Evolutionary conservation across 2,797 vertebrate species (phyloP).

Genomic region (Hippocampus kuda): DNA sequence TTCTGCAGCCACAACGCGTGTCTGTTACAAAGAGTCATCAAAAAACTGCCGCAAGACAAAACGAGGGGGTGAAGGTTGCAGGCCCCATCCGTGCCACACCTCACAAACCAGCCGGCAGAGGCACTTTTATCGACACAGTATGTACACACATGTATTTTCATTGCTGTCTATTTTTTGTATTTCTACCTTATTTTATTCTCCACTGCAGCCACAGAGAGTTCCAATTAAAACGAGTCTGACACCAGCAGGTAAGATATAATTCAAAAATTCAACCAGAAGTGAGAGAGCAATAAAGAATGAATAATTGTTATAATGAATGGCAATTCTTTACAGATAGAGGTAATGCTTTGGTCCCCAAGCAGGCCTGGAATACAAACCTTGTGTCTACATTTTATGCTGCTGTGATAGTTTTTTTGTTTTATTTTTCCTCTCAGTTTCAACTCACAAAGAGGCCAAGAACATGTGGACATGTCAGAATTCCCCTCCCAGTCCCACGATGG

Average conservation of each 20-base stretch:
- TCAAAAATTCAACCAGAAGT: background rate
- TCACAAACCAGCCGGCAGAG: constrained; percentile 44
- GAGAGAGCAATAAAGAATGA: background rate
- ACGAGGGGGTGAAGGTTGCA: constrained; percentile 44
- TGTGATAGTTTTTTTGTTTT: background rate
- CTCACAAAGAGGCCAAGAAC: constrained; percentile 35
- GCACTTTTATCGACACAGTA: constrained; percentile 60
- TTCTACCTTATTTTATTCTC: background rate
- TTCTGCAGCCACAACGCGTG: constrained; percentile 57
- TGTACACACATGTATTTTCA: background rate
- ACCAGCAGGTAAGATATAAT: constrained; percentile 42
- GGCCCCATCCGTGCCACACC: constrained; percentile 30
- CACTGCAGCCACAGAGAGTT: constrained; percentile 64
- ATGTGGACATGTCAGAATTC: constrained; percentile 59
- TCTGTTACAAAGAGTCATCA: constrained; percentile 53
- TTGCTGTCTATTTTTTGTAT: background rate
- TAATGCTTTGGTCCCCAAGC: background rate
- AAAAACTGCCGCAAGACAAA: constrained; percentile 35
- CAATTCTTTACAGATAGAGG: background rate
- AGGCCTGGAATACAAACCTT: background rate
- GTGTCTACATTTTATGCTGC: constrained; percentile 7
- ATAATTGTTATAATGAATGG: constrained; percentile 3
- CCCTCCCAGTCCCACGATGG: constrained; percentile 52
- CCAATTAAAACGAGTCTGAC: constrained; percentile 46
- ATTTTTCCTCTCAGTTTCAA: constrained; percentile 8